These are phyloP conservation scores for Lycocerus yunnanus DNA, from an alignment of 2,888 invertebrate genomes.

Conservation along the genomic window DNA sequence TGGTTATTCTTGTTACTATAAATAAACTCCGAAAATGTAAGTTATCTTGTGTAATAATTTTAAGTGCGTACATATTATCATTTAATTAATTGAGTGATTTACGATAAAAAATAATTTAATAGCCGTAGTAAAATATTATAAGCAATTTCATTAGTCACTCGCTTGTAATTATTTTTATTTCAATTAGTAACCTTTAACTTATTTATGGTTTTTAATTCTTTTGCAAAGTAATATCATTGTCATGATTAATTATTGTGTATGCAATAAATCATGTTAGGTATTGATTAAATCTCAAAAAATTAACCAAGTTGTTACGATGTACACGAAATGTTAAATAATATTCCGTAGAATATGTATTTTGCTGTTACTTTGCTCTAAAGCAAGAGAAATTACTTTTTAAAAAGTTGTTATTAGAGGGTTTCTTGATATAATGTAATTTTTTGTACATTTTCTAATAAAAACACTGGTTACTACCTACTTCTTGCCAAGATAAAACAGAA, in stretches of 20 bases:
- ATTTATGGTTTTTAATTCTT: background rate
- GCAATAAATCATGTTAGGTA: background rate
- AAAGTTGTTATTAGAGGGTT: background rate
- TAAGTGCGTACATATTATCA: background rate
- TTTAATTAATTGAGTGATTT: background rate
- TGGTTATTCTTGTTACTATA: background rate
- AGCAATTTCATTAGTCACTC: background rate
- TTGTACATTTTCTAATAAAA: background rate
- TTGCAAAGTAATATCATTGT: background rate
- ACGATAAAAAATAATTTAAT: background rate
- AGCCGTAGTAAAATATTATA: background rate
- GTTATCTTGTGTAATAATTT: background rate
- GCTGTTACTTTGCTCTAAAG: background rate
- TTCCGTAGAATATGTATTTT: background rate
- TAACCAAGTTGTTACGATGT: background rate
- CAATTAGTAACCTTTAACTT: background rate
- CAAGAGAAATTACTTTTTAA: background rate
- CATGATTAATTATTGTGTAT: background rate
- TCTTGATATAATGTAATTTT: background rate
- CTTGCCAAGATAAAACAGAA: background rate
- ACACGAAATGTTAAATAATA: background rate
- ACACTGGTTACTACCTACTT: background rate
- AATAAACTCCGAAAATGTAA: background rate
- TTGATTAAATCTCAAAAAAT: background rate
- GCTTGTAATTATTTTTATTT: background rate